A percentile compares a stretch with the other conserved stretches of the same genome.
Conservation (phyloP, 2,797 vertebrate species). For the Falco columbarius region DNA sequence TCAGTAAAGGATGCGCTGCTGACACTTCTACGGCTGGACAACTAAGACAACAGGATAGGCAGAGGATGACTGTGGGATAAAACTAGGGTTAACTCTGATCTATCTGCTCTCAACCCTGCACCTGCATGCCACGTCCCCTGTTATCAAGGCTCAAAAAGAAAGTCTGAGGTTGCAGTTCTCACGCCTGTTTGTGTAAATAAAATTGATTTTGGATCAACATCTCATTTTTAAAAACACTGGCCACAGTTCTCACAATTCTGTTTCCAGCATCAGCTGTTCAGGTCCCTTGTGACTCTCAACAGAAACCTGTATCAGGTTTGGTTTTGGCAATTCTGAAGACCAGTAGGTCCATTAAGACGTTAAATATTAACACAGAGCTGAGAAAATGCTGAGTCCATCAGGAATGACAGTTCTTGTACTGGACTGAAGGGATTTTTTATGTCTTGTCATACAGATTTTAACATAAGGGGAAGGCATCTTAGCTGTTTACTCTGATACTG, state of each 20-base stretch:
- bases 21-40: background rate
- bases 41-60: background rate
- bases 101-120: background rate
- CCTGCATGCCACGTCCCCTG: accelerated
- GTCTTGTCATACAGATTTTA: background rate
- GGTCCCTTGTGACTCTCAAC: background rate
- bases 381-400: background rate
- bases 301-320: background rate
- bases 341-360: background rate
- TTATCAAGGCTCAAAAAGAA: background rate
- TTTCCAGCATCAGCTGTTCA: background rate
- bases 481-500: background rate
- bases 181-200: background rate
- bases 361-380: conserved; percentile 15
- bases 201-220: background rate
- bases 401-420: background rate
- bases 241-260: background rate
- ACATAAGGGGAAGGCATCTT: background rate
- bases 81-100: background rate
- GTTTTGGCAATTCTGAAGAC: background rate
- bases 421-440: background rate
- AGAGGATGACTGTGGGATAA: background rate
- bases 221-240: background rate
- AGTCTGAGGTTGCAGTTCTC: background rate
- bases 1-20: background rate